Base-by-base conservation (phyloP, 37 sponge, comb jelly and placozoan species). In the Bolinopsis microptera region DNA sequence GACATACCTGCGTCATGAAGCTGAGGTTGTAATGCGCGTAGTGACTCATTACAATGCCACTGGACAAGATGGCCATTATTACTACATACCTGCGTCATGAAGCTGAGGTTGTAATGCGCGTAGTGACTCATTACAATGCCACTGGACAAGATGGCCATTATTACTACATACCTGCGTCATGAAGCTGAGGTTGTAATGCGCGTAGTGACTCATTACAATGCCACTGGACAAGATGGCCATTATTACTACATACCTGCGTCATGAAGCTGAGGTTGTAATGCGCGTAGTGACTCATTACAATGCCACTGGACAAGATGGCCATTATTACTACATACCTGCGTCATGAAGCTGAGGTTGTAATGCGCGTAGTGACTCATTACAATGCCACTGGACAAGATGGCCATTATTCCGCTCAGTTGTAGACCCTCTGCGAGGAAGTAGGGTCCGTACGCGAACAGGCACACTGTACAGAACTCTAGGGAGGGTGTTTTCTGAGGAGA, bases 341-440 rank as follows among this genome's bases (percentile, higher is more conserved):
- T 80, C 82, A 80, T 80, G 82, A 80, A 80, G 22, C 31, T 30
- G 35, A 80, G 82, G 37, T 80, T 80, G 38, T 80, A 80, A 80
- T 80, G 82, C 24, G 82, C 82, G 82, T 80, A 80, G 82, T 80
- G 82, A 80, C 82, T 80, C 82, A 80, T 80, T 2, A 80, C 82
- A 35, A 80, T 80, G 1, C 82, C 82, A 80, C 82, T 80, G 82
- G 82, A 80, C 2, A 80, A 36, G 18, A 80, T 80, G 21, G 82
- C 82, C 82, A 80, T 80, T 16, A 80, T 80, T 36, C 82, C 82
- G 38, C 82, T 80, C 18, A 98, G 95, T n/a, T 96, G 92, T 31
- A 96, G 94, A 5, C 96, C 95, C 94, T 98, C 98, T 26, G 98
- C 96, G 0, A 98, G 83, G 92, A 95, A 95, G 86, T 98, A 98